These are phyloP conservation scores for Diadegma fenestrale DNA, from an alignment of 2,888 invertebrate species.

Conservation along the genomic window DNA sequence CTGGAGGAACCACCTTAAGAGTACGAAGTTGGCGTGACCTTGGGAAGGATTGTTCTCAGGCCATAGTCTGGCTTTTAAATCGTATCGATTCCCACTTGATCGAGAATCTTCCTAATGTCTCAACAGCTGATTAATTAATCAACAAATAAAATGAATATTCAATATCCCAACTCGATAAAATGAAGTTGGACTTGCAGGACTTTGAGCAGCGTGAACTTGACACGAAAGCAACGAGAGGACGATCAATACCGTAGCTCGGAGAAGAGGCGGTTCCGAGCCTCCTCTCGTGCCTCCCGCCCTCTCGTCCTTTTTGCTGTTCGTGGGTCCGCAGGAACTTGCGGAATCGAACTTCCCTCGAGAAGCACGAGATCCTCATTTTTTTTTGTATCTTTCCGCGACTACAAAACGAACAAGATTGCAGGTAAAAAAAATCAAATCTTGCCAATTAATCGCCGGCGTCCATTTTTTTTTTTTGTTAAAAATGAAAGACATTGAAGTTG, in stretches of 20 bases:
- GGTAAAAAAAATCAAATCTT: too few relatives aligned
- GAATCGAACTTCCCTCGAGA: constrained; percentile 21
- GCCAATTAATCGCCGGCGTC: too few relatives aligned
- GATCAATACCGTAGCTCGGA: constrained; percentile 81
- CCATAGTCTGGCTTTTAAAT: neutral
- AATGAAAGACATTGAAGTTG: too few relatives aligned
- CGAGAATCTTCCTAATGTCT: neutral
- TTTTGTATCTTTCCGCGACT: neutral
- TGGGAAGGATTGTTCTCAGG: neutral
- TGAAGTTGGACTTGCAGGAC: constrained; percentile 70
- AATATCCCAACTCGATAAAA: constrained; percentile 4
- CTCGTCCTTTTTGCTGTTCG: constrained; percentile 55
- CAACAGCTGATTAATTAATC: neutral
- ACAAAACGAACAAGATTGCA: too few relatives aligned
- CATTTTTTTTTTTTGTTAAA: too few relatives aligned
- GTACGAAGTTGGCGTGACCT: neutral
- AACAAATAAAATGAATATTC: neutral
- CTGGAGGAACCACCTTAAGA: too few relatives aligned
- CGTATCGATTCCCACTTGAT: neutral
- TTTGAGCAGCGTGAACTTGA: constrained; percentile 81
- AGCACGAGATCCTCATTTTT: neutral
- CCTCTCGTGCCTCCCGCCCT: constrained; percentile 74
- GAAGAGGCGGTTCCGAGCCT: constrained; percentile 77
- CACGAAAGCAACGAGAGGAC: constrained; percentile 79
- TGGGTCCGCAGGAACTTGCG: constrained; percentile 20